Evolutionary conservation across 2,113 vertebrate genomes (phyloP), one percentile per base, ranked within the genome.

Genomic region (Corythornis vintsioides): DNA sequence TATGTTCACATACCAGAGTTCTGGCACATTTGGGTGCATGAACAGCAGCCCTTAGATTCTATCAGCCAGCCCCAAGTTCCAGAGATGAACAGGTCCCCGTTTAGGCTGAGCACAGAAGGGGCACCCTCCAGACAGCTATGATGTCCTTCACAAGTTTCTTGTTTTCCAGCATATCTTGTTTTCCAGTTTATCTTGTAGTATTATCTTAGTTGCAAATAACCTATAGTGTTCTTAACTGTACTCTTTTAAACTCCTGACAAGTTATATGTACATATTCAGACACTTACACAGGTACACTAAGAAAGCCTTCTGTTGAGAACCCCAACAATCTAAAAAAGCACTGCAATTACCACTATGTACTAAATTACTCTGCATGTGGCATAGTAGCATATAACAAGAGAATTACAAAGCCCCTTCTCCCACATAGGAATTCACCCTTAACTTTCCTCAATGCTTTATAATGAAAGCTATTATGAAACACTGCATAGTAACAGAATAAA

Each of bases 351-450:
- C 17, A 60, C 48, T 16, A 60, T 42, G 35, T 53, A 90, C 59
- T 72, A 29, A 50, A 78, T 2, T 24, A 35, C 67, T 87, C 64
- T 6, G 2, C 43, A 64, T 35, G 43, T 14, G 73, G 67, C 84
- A 81, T 6, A 74, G 60, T 10, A n/a, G 60, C 53, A 65, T n/a
- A n/a, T 5, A 74, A 24, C 63, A 88, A 60, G 53, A 81, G 48
- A 95, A 75, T 79, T 21, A 82, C 29, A 86, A 83, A 72, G 77
- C 47, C 59, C 81, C 64, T 83, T 66, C 91, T 95, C 95, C 96
- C 96, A 96, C 96, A 93, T 79, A 93, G 76, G 87, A 92, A 96
- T 93, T 91, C 71, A 94, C 79, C 71, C 88, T 79, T 90, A 88
- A 92, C 67, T 89, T 66, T 88, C 81, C 72, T 82, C 89, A 67